Evolutionary conservation across 2,888 invertebrate species (phyloP).

Genomic region (Alsophila aescularia): DNA sequence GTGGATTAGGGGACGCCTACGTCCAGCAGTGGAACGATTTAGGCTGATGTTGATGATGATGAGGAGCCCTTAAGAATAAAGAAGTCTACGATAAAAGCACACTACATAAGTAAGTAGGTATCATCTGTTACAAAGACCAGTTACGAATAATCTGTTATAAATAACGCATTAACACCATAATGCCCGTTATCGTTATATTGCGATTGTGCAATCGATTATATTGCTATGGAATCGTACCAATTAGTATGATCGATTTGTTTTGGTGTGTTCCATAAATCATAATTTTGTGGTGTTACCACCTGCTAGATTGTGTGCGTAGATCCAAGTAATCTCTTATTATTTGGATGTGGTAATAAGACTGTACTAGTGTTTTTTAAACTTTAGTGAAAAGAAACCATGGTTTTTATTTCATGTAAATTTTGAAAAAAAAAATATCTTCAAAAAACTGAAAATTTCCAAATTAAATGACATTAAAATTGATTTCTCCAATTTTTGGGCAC

Average conservation of each 20-base stretch:
- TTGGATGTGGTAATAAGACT: slow-evolving; percentile 49
- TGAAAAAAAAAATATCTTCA: too few species aligned
- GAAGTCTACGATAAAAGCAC: background rate
- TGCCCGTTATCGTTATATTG: slow-evolving; percentile 26
- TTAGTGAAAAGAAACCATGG: too few species aligned
- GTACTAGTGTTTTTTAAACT: background rate
- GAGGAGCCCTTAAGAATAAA: too few species aligned
- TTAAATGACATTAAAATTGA: too few species aligned
- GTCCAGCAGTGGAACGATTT: too few species aligned
- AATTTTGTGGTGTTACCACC: slow-evolving; percentile 54
- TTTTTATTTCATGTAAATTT: too few species aligned
- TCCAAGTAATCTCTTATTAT: background rate
- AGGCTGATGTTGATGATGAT: too few species aligned
- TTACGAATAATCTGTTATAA: slow-evolving; percentile 12
- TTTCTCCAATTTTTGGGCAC: too few species aligned
- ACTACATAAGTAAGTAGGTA: background rate
- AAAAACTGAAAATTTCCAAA: too few species aligned
- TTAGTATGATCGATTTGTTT: slow-evolving; percentile 72
- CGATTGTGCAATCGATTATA: slow-evolving; percentile 54
- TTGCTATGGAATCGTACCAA: slow-evolving; percentile 56
- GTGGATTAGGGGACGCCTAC: too few species aligned
- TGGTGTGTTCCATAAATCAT: slow-evolving; percentile 72
- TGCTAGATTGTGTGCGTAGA: slow-evolving; percentile 46
- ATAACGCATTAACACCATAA: slow-evolving; percentile 17
- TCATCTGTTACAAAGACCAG: slow-evolving; percentile 5